phyloP scores from a whole-genome alignment of 2,113 vertebrate species.

The Mesocricetus auratus region DNA sequence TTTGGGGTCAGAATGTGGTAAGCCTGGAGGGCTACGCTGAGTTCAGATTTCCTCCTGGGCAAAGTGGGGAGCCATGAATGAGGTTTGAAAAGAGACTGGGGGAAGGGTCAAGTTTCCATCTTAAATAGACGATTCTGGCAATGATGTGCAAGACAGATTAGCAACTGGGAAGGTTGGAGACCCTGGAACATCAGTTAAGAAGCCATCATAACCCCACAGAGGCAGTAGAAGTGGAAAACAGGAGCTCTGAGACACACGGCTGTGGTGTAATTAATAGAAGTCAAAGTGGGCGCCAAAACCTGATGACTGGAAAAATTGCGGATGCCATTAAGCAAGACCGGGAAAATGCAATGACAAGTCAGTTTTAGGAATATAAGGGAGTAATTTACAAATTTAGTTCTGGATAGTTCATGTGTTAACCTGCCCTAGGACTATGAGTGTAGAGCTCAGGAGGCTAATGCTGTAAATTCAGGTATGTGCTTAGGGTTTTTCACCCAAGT shows the following conservation, averaged over 20 bases:
- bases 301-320: background rate
- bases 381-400: background rate
- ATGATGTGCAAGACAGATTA: slow-evolving; percentile 46
- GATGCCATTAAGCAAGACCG: background rate
- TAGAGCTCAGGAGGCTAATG: background rate
- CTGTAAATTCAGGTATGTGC: background rate
- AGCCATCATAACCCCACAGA: slow-evolving; percentile 56
- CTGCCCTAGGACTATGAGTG: background rate
- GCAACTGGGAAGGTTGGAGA: slow-evolving; percentile 45
- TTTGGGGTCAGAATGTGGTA: slow-evolving; percentile 58
- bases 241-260: slow-evolving; percentile 23
- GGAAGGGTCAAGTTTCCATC: slow-evolving; percentile 68
- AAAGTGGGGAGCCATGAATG: slow-evolving; percentile 50
- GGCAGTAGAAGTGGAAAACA: slow-evolving; percentile 59
- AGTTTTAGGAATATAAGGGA: background rate
- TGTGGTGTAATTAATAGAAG: slow-evolving; percentile 50
- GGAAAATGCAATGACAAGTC: background rate
- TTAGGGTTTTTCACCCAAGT: background rate
- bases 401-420: background rate
- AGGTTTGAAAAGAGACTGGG: slow-evolving; percentile 43
- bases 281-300: slow-evolving; percentile 23
- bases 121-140: slow-evolving; percentile 72
- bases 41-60: slow-evolving; percentile 64
- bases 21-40: slow-evolving; percentile 1
- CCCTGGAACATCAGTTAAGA: slow-evolving; percentile 73